Base-by-base conservation (phyloP, 2,888 invertebrate species). In the Drosophila maculinotata region DNA sequence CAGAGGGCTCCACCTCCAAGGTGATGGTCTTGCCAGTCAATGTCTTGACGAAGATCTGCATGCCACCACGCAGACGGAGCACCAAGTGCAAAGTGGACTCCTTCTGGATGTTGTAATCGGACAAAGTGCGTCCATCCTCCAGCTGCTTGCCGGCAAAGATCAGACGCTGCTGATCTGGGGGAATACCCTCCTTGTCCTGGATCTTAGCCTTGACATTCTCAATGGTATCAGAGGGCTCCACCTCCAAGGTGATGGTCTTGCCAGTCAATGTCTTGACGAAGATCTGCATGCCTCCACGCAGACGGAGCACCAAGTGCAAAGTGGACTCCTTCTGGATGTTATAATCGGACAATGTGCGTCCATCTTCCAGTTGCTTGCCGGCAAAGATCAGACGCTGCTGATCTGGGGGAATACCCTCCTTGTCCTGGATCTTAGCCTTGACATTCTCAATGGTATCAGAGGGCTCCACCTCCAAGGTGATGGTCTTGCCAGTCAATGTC, bases 121-220 rank as follows among this genome's bases (percentile, higher is more conserved):
- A 62, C 7, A 62, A 4, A 0, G 62, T 62, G 1, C 62, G 62
- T 20, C 62, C 63, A 17, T 64, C 63, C 44, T 64, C 63, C 38
- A 64, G 17, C 45, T 64, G 63, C 38, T 63, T 63, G 15, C 62
- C 62, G 0, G 62, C 62, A 1, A 63, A 63, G 30, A 63, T 63
- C 58, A 63, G 49, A 63, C 63, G 63, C 45, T 63, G 63, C 63
- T 63, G 63, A 33, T 63, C 63, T 63, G 63, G 63, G 7, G 65
- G 65, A 44, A 66, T 70, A 0, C 69, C 70, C 59, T 70, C 69
- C 69, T 70, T 70, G 47, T 70, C 69, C 23, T 70, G 69, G 47
- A 70, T 70, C 65, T 70, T 70, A 8, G 69, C 69, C 65, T 70
- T 70, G 6, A 70, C 69, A 7, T 70, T 70, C 54, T 70, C 69